Percentiles rank a stretch among this genome's conserved stretches.
Evolutionary conservation across 1,140 invertebrate species (phyloP).

Genomic region (Neotoxoptera formosana): DNA sequence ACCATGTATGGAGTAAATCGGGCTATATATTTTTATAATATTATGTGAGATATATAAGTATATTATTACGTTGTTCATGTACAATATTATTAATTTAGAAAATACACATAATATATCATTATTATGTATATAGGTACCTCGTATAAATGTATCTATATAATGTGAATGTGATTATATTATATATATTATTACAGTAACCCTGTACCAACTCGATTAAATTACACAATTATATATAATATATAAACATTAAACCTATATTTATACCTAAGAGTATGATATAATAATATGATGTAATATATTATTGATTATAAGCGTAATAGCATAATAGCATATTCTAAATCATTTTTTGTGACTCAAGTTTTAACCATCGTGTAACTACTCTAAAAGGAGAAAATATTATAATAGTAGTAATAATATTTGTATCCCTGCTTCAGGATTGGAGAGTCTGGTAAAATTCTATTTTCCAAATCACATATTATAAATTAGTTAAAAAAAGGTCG

Average conservation of each 20-base stretch:
- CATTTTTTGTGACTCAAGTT: neutral
- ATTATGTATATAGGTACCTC: neutral
- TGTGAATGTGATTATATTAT: slow-evolving; percentile 2
- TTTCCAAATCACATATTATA: no score
- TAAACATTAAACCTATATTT: neutral
- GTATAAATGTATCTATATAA: no score
- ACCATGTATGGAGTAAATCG: neutral
- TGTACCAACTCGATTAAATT: neutral
- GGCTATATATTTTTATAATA: neutral
- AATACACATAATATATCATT: neutral
- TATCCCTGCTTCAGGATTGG: neutral
- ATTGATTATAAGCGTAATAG: neutral
- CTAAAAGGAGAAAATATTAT: neutral
- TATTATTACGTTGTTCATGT: neutral
- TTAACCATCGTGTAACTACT: neutral
- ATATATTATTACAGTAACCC: neutral
- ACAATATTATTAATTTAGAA: neutral
- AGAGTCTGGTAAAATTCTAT: no score
- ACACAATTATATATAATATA: neutral
- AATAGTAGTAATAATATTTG: neutral
- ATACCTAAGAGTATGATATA: neutral
- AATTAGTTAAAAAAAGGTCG: no score
- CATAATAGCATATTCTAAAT: neutral
- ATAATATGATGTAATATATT: neutral
- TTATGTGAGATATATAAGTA: neutral